These are phyloP conservation scores for Lasius platythorax DNA, from an alignment of 2,888 invertebrate genomes.

Conservation along the genomic window DNA sequence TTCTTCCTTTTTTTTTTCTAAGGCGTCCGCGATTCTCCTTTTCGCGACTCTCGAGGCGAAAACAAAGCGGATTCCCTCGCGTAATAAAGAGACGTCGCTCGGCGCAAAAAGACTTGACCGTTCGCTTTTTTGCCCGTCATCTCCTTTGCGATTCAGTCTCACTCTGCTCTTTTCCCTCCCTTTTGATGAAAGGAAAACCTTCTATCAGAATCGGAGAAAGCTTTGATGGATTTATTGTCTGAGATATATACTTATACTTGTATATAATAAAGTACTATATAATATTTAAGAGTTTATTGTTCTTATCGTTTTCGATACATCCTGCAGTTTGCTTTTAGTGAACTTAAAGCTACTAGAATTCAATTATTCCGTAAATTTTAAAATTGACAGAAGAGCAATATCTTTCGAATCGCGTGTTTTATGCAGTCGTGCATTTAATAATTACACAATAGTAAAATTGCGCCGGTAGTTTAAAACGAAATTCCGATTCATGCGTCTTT, in stretches of 20 bases:
- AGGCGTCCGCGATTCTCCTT: slow-evolving; percentile 58
- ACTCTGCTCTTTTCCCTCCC: neutral
- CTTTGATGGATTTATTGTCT: slow-evolving; percentile 15
- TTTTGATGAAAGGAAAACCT: slow-evolving; percentile 5
- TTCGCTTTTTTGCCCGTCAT: slow-evolving; percentile 45
- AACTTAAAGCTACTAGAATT: slow-evolving; percentile 9
- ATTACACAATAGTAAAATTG: neutral
- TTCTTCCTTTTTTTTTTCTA: slow-evolving; percentile 28
- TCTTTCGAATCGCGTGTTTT: neutral
- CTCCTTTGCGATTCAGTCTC: slow-evolving; percentile 32
- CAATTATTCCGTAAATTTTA: neutral
- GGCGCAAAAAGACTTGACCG: slow-evolving; percentile 74
- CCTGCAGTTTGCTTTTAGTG: neutral
- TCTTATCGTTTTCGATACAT: neutral
- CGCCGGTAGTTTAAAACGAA: neutral
- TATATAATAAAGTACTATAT: neutral
- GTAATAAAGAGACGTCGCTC: slow-evolving; percentile 81
- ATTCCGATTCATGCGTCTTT: neutral
- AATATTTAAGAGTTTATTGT: neutral
- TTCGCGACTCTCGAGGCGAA: slow-evolving; percentile 71
- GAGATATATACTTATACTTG: slow-evolving; percentile 31
- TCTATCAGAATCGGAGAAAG: slow-evolving; percentile 30
- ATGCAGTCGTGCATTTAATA: neutral
- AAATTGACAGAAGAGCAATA: neutral
- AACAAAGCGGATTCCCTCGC: slow-evolving; percentile 83